These are phyloP conservation scores for Noctua comes DNA, from an alignment of 2,888 invertebrate genomes.

Conservation along the genomic window DNA sequence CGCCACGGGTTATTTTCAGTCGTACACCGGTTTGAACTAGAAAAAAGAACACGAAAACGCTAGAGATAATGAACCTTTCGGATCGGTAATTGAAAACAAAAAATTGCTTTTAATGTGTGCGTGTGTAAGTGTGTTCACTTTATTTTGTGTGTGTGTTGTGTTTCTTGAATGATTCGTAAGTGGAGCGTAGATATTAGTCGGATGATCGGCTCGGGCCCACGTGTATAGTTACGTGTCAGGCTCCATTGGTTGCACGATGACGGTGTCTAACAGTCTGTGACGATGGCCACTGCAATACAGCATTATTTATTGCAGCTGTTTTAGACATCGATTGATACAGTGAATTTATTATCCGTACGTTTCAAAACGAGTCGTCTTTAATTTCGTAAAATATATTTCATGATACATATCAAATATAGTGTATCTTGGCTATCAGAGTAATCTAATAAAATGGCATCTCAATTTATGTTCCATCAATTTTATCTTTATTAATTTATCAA, in stretches of 20 bases:
- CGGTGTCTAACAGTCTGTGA: constrained; percentile 75
- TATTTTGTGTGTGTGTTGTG: constrained; percentile 65
- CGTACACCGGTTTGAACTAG: constrained; percentile 71
- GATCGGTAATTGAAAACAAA: constrained; percentile 75
- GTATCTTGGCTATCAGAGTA: constrained; percentile 28
- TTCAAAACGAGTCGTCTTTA: constrained; percentile 41
- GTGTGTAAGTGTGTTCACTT: constrained; percentile 33
- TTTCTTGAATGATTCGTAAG: constrained; percentile 84
- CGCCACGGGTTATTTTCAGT: constrained; percentile 88
- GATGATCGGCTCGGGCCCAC: constrained; percentile 73
- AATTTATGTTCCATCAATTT: constrained; percentile 57
- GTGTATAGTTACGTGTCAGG: constrained; percentile 76
- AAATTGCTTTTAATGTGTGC: constrained; percentile 58
- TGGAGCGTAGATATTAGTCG: constrained; percentile 81
- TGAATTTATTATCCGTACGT: constrained; percentile 54
- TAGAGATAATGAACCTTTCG: constrained; percentile 74
- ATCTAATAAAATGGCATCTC: constrained; percentile 51
- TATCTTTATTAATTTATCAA: constrained; percentile 68
- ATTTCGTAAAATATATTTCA: constrained; percentile 23
- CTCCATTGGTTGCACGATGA: constrained; percentile 80
- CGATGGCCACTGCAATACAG: constrained; percentile 70
- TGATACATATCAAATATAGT: constrained; percentile 5
- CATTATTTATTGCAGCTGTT: constrained; percentile 66
- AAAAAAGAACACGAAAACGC: constrained; percentile 71
- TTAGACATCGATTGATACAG: constrained; percentile 59